Conservation (phyloP, 2,888 invertebrate species). For the Caprella mutica region DNA sequence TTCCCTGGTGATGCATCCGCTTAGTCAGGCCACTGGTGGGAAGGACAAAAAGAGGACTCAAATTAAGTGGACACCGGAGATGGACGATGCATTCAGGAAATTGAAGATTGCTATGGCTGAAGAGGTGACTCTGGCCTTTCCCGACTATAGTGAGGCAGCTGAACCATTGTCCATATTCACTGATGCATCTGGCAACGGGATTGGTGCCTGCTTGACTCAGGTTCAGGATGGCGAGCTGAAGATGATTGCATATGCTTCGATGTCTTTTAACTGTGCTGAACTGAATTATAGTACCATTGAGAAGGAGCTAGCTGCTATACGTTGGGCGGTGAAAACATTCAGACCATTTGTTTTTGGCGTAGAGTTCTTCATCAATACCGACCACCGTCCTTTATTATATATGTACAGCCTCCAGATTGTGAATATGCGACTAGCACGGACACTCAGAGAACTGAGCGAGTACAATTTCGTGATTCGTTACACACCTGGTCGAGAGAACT, state of each 20-base stretch:
- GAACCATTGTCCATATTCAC: neutral
- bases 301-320: neutral
- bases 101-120: neutral
- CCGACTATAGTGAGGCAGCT: neutral
- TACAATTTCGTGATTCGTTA: neutral
- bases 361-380: neutral
- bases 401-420: neutral
- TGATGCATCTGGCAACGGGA: neutral
- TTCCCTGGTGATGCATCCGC: neutral
- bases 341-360: neutral
- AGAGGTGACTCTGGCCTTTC: neutral
- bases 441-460: neutral
- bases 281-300: neutral
- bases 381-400: neutral
- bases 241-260: neutral
- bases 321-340: neutral
- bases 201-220: neutral
- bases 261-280: neutral
- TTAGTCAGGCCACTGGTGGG: neutral
- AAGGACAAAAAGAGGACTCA: too few relatives aligned
- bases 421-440: neutral
- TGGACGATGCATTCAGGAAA: neutral
- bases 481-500: neutral
- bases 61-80: neutral
- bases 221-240: neutral